These are phyloP conservation scores for Sinocyclocheilus grahami DNA, from an alignment of 2,113 vertebrate species.

Conservation along the genomic window DNA sequence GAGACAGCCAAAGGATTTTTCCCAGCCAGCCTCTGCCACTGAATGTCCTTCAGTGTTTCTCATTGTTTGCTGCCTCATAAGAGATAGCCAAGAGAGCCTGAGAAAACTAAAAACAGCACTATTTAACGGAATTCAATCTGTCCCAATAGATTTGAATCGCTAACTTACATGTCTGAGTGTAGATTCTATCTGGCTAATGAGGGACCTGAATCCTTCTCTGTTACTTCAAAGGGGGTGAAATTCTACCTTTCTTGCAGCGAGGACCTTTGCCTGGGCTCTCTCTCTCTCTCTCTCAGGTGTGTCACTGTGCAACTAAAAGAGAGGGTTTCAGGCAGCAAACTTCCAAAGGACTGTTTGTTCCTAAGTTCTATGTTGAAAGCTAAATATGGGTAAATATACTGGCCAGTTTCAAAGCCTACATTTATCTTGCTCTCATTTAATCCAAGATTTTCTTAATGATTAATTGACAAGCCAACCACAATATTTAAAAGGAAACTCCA, in stretches of 20 bases:
- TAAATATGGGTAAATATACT: conserved; percentile 56
- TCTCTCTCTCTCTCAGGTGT: conserved; percentile 80
- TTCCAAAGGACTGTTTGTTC: conserved; percentile 52
- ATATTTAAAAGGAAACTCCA: conserved; percentile 56
- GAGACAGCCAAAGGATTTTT: conserved; percentile 74
- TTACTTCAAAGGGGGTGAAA: conserved; percentile 92
- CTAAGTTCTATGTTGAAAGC: conserved; percentile 55
- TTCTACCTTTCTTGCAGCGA: conserved; percentile 88
- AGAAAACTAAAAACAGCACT: conserved; percentile 91
- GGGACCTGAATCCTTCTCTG: conserved; percentile 89
- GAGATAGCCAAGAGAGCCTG: conserved; percentile 87
- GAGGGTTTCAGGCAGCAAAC: conserved; percentile 68
- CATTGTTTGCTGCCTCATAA: conserved; percentile 83
- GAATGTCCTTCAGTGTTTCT: conserved; percentile 80
- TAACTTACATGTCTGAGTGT: conserved; percentile 97
- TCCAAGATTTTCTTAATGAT: conserved; percentile 55
- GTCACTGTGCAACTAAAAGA: conserved; percentile 81
- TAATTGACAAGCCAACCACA: conserved; percentile 49
- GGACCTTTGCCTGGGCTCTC: conserved; percentile 86
- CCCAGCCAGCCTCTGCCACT: conserved; percentile 79
- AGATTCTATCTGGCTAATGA: conserved; percentile 95
- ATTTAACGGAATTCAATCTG: conserved; percentile 94
- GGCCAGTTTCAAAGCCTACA: conserved; percentile 46
- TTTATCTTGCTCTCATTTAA: conserved; percentile 43
- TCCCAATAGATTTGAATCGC: conserved; percentile 93